phyloP scores from a whole-genome alignment of 2,888 invertebrate genomes.

The Andrena dorsata region DNA sequence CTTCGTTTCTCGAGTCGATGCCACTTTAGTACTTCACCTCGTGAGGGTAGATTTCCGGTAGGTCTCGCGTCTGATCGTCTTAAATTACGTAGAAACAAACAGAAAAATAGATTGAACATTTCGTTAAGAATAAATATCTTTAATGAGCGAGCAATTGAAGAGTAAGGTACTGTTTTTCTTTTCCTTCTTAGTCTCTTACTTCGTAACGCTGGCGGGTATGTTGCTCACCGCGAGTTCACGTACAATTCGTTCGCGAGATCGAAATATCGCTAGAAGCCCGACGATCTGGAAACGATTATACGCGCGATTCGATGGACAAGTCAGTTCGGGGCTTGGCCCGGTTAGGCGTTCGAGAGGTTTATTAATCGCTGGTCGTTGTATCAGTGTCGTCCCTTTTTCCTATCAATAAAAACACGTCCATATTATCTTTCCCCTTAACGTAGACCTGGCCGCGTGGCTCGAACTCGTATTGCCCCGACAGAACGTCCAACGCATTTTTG shows the following conservation, averaged over 20 bases:
- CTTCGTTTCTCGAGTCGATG: conserved; percentile 29
- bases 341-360: conserved; percentile 30
- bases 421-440: conserved; percentile 98
- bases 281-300: conserved; percentile 47
- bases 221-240: conserved; percentile 42
- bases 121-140: conserved; percentile 75
- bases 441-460: conserved; percentile 97
- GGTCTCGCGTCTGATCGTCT: conserved; percentile 40
- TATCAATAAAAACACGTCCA: conserved; percentile 94
- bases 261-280: conserved; percentile 43
- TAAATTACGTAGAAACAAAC: conserved; percentile 79
- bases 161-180: conserved; percentile 71
- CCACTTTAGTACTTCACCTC: conserved; percentile 65
- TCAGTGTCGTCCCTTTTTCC: conserved; percentile 84
- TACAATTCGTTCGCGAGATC: conserved; percentile 45
- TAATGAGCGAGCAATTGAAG: conserved; percentile 73
- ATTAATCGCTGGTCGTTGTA: conserved; percentile 26
- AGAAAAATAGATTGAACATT: conserved; percentile 79
- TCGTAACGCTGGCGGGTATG: conserved; percentile 22
- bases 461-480: conserved; percentile 92
- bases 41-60: conserved; percentile 65
- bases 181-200: conserved; percentile 14
- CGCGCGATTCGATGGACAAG: conserved; percentile 19
- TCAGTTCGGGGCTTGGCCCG: neutral
- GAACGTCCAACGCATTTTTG: conserved; percentile 90